Base-by-base conservation (phyloP, 2,113 vertebrate species). In the Tylochromis polylepis region DNA sequence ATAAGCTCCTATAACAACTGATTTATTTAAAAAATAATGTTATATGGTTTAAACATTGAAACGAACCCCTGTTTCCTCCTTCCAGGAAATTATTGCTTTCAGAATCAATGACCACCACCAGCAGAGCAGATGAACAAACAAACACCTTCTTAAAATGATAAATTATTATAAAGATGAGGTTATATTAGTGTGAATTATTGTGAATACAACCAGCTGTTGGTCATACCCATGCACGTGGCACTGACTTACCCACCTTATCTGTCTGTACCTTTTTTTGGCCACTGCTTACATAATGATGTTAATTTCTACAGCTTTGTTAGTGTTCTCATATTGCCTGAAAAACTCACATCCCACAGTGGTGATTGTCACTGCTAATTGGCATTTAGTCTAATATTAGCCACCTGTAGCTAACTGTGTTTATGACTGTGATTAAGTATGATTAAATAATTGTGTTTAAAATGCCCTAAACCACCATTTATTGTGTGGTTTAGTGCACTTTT, bases 401-500 rank as follows among this genome's bases (percentile, higher is more conserved):
- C 80, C 84, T 87, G 79, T 38, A 60, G 78, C 72, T 77, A 51
- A 27, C 70, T 11, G 46, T 24, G 53, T 85, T 89, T 85, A 89
- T 88, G 56, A 41, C 53, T 53, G 41, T 86, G 55, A 84, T 88
- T 80, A 84, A 57, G n/a, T 60, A 43, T 65, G 41, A 89, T 87
- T 84, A 83, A 83, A 36, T 84, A 88, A 91, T 59, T 83, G 56
- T 67, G 34, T 49, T 85, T 88, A 58, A 91, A 62, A 72, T 49
- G 51, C 79, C 79, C 72, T 83, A 78, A 89, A 86, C 56, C 58
- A 20, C 16, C 12, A 85, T 90, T 89, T 34, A 87, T 75, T 81
- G 46, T 41, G 49, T 15, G 14, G 57, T 78, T 83, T 79, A 27
- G 56, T 24, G 29, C 43, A 53, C 15, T 77, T 81, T 60, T 79